phyloP scores from a whole-genome alignment of 2,888 invertebrate species.

The Drosophila quasianomalipes region DNA sequence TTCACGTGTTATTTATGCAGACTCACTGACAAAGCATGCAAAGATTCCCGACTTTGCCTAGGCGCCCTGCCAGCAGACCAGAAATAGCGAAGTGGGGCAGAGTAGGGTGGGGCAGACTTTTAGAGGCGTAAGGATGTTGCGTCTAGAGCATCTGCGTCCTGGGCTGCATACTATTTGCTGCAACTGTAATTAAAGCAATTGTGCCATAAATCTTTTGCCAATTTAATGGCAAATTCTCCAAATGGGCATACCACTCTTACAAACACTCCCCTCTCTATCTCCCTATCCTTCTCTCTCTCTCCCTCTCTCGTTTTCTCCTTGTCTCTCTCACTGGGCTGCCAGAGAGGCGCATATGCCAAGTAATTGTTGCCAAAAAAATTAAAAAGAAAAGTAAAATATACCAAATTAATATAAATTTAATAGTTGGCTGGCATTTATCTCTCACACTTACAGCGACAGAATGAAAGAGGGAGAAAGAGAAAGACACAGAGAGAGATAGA shows the following conservation, averaged over 20 bases:
- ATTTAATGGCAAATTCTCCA: conserved; percentile 64
- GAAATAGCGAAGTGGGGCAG: neutral
- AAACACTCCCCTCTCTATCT: neutral
- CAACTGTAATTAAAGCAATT: conserved; percentile 81
- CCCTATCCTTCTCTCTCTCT: neutral
- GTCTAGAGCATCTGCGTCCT: conserved; percentile 66
- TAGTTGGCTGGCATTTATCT: conserved; percentile 78
- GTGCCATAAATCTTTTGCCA: conserved; percentile 77
- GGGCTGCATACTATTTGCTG: conserved; percentile 78
- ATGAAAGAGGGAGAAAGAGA: neutral
- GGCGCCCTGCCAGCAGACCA: conserved; percentile 5
- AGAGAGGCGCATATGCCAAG: conserved; percentile 47
- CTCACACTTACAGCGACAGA: conserved; percentile 27
- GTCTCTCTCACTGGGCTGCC: neutral
- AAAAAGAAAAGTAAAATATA: conserved; percentile 53
- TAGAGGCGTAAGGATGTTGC: conserved; percentile 13
- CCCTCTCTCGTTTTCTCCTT: neutral
- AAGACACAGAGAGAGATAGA: no score
- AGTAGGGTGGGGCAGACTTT: conserved; percentile 41
- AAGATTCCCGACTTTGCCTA: conserved; percentile 52
- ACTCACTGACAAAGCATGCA: conserved; percentile 77
- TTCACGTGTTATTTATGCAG: conserved; percentile 69
- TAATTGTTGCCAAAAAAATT: conserved; percentile 59
- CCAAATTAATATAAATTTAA: conserved; percentile 81
- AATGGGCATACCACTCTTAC: conserved; percentile 28